Percentiles rank a stretch among this genome's conserved stretches.
Conservation (phyloP, 1,140 invertebrate genomes). For the Drosophila nebulosa region DNA sequence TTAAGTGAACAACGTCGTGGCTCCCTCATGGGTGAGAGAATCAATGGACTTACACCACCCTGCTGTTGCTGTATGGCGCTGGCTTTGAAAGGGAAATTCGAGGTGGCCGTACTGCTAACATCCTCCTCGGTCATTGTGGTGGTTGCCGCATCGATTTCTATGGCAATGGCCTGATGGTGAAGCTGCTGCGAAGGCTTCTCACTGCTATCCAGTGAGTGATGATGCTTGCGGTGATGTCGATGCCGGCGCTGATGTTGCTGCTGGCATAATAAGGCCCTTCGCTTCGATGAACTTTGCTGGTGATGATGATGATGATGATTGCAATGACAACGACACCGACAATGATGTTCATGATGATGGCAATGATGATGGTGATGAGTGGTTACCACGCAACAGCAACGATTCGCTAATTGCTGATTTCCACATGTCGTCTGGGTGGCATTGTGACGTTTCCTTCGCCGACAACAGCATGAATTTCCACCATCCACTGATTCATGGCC, state of each 20-base stretch:
- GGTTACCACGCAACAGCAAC: constrained; percentile 63
- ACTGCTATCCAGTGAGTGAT: constrained; percentile 74
- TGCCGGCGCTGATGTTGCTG: background rate
- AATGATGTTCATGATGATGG: constrained; percentile 32
- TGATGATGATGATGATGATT: constrained; percentile 34
- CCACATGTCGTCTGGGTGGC: constrained; percentile 61
- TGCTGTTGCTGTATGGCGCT: constrained; percentile 25
- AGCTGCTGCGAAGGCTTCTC: constrained; percentile 40
- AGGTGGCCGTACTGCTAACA: constrained; percentile 72
- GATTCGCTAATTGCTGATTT: constrained; percentile 12
- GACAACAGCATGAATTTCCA: constrained; percentile 22
- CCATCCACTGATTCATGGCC: constrained; percentile 10
- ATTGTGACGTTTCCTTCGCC: constrained; percentile 69
- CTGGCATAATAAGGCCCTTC: constrained; percentile 32
- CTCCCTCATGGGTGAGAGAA: constrained; percentile 51
- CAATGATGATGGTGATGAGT: constrained; percentile 65
- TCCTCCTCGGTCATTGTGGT: constrained; percentile 45
- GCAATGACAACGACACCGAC: constrained; percentile 26
- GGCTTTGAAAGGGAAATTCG: constrained; percentile 63
- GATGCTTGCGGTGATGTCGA: constrained; percentile 13
- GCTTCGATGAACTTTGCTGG: constrained; percentile 25
- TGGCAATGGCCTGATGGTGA: constrained; percentile 62
- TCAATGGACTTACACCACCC: constrained; percentile 58
- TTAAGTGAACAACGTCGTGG: constrained; percentile 60
- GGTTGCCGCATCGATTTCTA: constrained; percentile 76